Percentiles rank a stretch among this genome's conserved stretches.
Conservation (phyloP, 2,113 vertebrate species). For the Pitta sordida region DNA sequence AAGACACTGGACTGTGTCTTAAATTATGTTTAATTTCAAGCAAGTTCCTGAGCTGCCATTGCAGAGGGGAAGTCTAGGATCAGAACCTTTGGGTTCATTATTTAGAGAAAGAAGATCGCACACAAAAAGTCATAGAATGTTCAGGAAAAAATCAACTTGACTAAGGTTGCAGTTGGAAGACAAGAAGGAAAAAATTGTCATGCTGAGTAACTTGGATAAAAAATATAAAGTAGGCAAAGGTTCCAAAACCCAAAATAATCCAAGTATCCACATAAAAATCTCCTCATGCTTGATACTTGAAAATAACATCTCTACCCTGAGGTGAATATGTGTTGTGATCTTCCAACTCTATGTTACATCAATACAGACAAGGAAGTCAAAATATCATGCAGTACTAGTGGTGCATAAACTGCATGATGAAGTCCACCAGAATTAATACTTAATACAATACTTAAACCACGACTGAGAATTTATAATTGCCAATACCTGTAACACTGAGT, state of each 20-base stretch:
- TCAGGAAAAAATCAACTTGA: not conserved
- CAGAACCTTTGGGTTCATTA: not conserved
- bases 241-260: not conserved
- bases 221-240: not conserved
- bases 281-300: not conserved
- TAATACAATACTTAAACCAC: not conserved
- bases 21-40: not conserved
- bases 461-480: not conserved
- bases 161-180: not conserved
- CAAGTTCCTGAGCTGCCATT: not conserved
- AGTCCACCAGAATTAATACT: not conserved
- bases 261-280: not conserved
- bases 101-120: not conserved
- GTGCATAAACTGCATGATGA: not conserved
- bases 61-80: not conserved
- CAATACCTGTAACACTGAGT: not conserved
- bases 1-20: not conserved
- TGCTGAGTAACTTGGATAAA: not conserved
- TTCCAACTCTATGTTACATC: not conserved
- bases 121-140: not conserved
- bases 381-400: not conserved
- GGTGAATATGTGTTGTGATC: not conserved
- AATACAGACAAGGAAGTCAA: not conserved
- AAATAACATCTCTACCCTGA: not conserved
- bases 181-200: not conserved